Conservation (phyloP, 2,797 vertebrate genomes). For the Sebastes oblongus region DNA sequence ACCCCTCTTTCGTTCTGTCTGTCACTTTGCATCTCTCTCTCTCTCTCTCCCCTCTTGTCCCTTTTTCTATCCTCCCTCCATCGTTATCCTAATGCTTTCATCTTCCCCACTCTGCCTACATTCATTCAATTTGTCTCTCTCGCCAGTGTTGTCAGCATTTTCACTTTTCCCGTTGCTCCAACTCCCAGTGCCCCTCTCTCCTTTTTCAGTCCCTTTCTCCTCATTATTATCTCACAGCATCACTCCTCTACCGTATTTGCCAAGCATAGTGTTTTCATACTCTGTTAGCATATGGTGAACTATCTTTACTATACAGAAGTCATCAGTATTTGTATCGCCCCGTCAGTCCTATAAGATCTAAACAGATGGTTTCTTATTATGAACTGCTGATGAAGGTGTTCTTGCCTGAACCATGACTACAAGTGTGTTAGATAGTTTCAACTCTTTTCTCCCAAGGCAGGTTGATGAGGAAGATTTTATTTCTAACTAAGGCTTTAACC, state of each 20-base stretch:
- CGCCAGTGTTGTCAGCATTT: conserved; percentile 50
- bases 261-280: conserved; percentile 40
- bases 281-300: conserved; percentile 62
- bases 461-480: background rate
- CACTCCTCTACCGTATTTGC: conserved; percentile 26
- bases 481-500: background rate
- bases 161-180: conserved; percentile 19
- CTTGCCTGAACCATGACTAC: conserved; percentile 10
- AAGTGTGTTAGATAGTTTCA: conserved; percentile 14
- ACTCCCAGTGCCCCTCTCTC: conserved; percentile 6
- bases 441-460: background rate
- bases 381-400: conserved; percentile 60
- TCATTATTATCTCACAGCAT: conserved; percentile 47
- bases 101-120: conserved; percentile 32
- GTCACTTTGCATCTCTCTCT: conserved; percentile 29
- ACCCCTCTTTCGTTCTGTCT: conserved; percentile 24
- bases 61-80: conserved; percentile 11
- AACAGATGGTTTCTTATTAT: conserved; percentile 63
- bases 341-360: conserved; percentile 47
- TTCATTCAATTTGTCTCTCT: conserved; percentile 50
- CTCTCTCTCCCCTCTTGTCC: background rate
- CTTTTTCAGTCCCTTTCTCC: background rate
- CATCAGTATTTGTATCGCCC: conserved; percentile 59
- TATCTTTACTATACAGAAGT: conserved; percentile 55
- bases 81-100: conserved; percentile 41